A percentile compares a stretch with the other conserved stretches of the same genome.
phyloP scores from a whole-genome alignment of 2,888 invertebrate genomes.

The Branchipolynoe longqiensis region DNA sequence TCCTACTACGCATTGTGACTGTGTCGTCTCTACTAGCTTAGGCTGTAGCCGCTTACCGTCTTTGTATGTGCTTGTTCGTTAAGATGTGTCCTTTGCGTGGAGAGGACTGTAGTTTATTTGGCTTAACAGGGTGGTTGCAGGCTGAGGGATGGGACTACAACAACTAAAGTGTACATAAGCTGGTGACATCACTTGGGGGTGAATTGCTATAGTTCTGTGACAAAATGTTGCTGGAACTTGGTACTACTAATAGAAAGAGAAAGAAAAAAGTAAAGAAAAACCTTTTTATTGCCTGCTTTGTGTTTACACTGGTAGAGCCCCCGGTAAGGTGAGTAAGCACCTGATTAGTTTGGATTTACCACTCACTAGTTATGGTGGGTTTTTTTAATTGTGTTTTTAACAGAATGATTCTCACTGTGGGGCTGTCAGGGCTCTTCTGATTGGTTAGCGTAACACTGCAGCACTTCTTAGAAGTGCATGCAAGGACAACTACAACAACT shows the following conservation, averaged over 20 bases:
- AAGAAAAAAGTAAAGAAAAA: not conserved
- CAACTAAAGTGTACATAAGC: constrained; percentile 1
- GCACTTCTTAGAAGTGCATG: not conserved
- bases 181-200: not conserved
- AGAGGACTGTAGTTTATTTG: not conserved
- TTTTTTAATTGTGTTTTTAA: not conserved
- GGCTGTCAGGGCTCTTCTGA: constrained; percentile 3
- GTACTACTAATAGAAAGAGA: not conserved
- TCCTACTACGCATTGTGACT: too few species aligned
- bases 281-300: constrained; percentile 3
- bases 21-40: too few species aligned
- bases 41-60: not conserved
- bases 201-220: constrained; percentile 3
- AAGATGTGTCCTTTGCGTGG: constrained; percentile 12
- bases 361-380: not conserved
- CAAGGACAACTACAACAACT: constrained; percentile 19
- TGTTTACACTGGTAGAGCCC: constrained; percentile 2
- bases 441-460: too few species aligned
- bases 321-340: not conserved
- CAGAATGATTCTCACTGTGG: not conserved
- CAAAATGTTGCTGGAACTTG: not conserved
- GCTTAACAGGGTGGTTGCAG: too few species aligned
- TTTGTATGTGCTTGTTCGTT: not conserved
- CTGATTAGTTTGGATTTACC: not conserved
- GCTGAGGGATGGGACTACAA: not conserved